These are phyloP conservation scores for Vanacampus margaritifer DNA, from an alignment of 2,113 vertebrate species.

Conservation along the genomic window DNA sequence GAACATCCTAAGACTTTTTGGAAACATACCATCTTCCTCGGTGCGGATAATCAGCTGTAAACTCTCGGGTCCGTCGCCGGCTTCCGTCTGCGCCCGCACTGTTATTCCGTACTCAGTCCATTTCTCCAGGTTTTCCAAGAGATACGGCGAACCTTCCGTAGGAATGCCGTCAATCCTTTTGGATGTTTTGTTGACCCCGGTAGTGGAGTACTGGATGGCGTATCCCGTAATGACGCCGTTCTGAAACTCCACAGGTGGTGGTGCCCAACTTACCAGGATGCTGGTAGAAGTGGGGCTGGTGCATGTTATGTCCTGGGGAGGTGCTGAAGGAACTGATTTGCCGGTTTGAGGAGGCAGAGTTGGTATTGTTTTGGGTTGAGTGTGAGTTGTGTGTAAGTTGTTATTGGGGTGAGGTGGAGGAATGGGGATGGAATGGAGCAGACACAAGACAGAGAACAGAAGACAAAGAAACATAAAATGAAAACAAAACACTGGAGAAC, in stretches of 20 bases:
- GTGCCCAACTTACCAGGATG: conserved; percentile 97
- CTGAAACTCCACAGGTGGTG: conserved; percentile 87
- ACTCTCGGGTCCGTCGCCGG: conserved; percentile 91
- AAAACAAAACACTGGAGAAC: conserved; percentile 67
- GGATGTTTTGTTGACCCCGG: conserved; percentile 81
- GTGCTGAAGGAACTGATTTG: conserved; percentile 93
- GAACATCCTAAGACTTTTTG: conserved; percentile 46
- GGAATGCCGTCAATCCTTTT: conserved; percentile 81
- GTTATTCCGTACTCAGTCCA: conserved; percentile 95
- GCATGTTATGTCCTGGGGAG: conserved; percentile 94
- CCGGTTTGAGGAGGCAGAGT: conserved; percentile 57
- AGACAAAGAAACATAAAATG: conserved; percentile 75
- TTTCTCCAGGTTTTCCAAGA: conserved; percentile 92
- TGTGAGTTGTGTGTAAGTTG: conserved; percentile 54
- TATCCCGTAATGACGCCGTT: conserved; percentile 90
- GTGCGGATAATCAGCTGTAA: conserved; percentile 91
- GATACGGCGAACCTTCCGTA: conserved; percentile 81
- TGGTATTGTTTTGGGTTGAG: conserved; percentile 46
- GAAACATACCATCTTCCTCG: conserved; percentile 97
- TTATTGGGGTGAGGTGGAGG: conserved; percentile 52
- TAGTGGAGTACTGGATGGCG: conserved; percentile 84
- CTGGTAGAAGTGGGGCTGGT: conserved; percentile 94
- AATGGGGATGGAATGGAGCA: conserved; percentile 73
- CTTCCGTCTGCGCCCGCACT: conserved; percentile 86
- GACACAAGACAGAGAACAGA: conserved; percentile 82